These are phyloP conservation scores for Andrena cerasifolii DNA, from an alignment of 1,140 invertebrate species.

Conservation along the genomic window DNA sequence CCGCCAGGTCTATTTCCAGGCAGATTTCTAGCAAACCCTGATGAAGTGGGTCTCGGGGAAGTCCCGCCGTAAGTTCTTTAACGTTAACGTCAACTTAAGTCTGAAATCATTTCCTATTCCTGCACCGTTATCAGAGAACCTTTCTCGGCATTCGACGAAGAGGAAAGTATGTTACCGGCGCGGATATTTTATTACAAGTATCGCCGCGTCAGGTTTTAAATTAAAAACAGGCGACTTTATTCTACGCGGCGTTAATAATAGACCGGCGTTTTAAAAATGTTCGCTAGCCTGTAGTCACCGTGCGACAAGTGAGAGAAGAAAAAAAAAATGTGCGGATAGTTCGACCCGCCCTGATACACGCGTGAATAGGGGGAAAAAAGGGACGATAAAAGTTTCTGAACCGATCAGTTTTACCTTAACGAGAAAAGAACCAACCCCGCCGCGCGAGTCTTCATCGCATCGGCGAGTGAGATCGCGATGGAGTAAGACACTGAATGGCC, in stretches of 20 bases:
- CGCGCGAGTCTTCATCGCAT: too few relatives aligned
- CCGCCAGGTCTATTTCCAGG: constrained; percentile 17
- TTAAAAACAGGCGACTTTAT: not conserved
- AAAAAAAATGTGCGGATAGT: too few relatives aligned
- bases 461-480: too few relatives aligned
- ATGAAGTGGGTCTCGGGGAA: constrained; percentile 6
- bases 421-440: too few relatives aligned
- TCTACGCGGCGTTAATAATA: constrained; percentile 10
- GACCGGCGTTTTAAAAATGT: constrained; percentile 1
- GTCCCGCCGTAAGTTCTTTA: constrained; percentile 17
- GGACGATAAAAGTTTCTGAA: not conserved
- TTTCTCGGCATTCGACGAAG: not conserved
- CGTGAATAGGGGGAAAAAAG: not conserved
- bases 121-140: not conserved
- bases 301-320: not conserved
- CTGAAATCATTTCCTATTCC: too few relatives aligned
- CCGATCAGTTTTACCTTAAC: not conserved
- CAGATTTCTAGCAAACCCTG: constrained; percentile 14
- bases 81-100: too few relatives aligned
- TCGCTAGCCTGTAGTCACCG: not conserved
- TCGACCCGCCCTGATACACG: not conserved
- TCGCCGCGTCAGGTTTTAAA: not conserved
- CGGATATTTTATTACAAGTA: not conserved
- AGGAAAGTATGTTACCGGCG: not conserved
- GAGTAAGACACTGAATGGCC: too few relatives aligned